Evolutionary conservation across 2,888 invertebrate genomes (phyloP).

Genomic region (Candidula unifasciata): DNA sequence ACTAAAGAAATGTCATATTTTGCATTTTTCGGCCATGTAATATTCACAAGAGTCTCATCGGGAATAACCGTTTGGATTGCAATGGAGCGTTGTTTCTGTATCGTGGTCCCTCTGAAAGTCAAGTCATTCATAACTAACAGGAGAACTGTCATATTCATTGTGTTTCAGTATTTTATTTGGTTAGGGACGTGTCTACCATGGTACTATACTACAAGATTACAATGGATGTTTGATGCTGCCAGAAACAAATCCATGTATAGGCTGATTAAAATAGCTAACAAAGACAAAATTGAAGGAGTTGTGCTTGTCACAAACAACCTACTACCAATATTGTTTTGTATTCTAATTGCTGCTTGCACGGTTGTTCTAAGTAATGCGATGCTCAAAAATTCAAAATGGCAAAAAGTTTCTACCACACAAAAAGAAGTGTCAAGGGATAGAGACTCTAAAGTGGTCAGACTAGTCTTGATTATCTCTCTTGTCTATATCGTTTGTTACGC

Average conservation of each 20-base stretch:
- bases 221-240: background rate
- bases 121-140: background rate
- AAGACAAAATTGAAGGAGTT: background rate
- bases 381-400: background rate
- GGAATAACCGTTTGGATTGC: constrained; percentile 9
- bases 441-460: constrained; percentile 2
- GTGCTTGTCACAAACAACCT: background rate
- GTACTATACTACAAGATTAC: background rate
- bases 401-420: background rate
- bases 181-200: background rate
- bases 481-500: constrained; percentile 30
- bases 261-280: background rate
- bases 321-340: background rate
- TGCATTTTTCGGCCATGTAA: background rate
- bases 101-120: background rate
- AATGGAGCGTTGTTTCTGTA: constrained; percentile 7
- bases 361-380: background rate
- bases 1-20: background rate
- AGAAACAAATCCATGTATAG: background rate
- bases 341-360: background rate
- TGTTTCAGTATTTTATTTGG: background rate
- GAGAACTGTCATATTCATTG: background rate
- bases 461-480: constrained; percentile 9
- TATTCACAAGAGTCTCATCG: constrained; percentile 12
- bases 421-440: background rate